These are phyloP conservation scores for Premnoplex brunnescens DNA, from an alignment of 2,797 vertebrate genomes.

Conservation along the genomic window DNA sequence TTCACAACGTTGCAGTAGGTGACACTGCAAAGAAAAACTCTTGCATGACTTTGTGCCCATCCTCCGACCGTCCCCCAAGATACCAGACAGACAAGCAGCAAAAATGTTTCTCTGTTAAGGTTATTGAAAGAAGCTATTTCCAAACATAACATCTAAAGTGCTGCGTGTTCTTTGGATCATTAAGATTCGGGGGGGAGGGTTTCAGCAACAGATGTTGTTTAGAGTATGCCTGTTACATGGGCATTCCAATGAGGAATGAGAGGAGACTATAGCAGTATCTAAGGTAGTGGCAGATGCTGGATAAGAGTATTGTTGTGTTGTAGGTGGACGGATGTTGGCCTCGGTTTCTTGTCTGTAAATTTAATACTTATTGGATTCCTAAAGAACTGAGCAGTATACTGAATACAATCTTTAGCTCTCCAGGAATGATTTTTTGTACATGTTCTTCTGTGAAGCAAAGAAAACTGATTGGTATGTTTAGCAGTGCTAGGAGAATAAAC, in stretches of 20 bases:
- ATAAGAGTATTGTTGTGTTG: neutral
- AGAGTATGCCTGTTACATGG: neutral
- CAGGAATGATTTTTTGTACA: neutral
- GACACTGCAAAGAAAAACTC: neutral
- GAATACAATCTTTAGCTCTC: neutral
- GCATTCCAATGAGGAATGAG: neutral
- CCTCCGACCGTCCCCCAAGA: accelerated
- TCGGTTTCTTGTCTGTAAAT: neutral
- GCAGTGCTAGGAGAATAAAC: neutral
- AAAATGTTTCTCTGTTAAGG: neutral
- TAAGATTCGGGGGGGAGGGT: neutral
- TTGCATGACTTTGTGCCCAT: neutral
- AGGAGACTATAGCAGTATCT: neutral
- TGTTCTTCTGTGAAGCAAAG: neutral
- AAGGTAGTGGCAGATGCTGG: neutral
- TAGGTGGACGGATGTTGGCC: neutral
- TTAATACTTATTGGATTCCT: neutral
- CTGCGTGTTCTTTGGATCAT: neutral
- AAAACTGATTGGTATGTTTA: neutral
- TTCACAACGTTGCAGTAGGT: neutral
- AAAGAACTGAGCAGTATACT: neutral
- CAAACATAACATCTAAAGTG: neutral
- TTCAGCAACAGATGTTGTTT: neutral
- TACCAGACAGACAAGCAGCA: neutral
- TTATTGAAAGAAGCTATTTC: neutral